phyloP scores from a whole-genome alignment of 2,888 invertebrate genomes.

The Troides aeacus region DNA sequence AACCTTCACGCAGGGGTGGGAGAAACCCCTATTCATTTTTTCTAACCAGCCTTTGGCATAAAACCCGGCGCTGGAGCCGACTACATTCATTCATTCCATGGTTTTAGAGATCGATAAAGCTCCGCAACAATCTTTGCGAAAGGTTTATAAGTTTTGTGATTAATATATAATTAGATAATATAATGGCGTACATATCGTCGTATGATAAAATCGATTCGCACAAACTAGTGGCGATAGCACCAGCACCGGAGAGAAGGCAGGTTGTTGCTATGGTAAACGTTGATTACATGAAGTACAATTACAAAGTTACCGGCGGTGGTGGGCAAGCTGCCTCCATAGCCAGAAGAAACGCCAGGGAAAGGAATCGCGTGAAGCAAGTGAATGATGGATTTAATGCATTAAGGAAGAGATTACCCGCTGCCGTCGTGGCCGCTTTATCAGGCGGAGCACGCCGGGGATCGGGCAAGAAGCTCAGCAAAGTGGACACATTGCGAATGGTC shows the following conservation, averaged over 20 bases:
- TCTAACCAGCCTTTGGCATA: constrained; percentile 63
- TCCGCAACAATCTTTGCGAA: constrained; percentile 37
- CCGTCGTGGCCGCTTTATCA: constrained; percentile 84
- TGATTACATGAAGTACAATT: constrained; percentile 83
- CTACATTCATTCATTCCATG: constrained; percentile 63
- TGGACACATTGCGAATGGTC: constrained; percentile 93
- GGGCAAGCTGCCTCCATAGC: constrained; percentile 91
- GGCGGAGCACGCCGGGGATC: constrained; percentile 86
- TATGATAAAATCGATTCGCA: constrained; percentile 44
- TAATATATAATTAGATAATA: background rate
- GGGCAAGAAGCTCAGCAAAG: constrained; percentile 92
- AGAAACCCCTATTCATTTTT: constrained; percentile 68
- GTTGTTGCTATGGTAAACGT: constrained; percentile 54
- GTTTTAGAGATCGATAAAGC: constrained; percentile 50
- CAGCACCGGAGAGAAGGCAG: constrained; percentile 70
- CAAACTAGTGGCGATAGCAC: constrained; percentile 75
- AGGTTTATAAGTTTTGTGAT: background rate
- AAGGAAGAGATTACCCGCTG: constrained; percentile 90
- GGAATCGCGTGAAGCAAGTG: constrained; percentile 96
- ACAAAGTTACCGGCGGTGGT: constrained; percentile 76
- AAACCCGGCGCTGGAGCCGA: constrained; percentile 53
- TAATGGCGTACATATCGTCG: constrained; percentile 41
- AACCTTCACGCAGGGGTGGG: constrained; percentile 56
- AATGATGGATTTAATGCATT: constrained; percentile 94
- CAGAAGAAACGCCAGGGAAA: constrained; percentile 94